Conservation (phyloP, 2,888 invertebrate species). For the Leptinotarsa tumamoca region DNA sequence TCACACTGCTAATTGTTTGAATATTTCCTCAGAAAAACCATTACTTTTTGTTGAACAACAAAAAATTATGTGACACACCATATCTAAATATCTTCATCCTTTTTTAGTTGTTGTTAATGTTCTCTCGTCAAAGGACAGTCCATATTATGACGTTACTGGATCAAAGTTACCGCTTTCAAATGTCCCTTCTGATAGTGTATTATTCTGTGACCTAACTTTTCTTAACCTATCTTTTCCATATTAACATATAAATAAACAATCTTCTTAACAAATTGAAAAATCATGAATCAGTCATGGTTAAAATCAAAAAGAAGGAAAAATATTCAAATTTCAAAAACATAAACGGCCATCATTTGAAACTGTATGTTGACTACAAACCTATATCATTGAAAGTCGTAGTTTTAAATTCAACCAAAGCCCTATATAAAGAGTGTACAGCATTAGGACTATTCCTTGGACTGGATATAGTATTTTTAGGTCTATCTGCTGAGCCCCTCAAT, state of each 20-base stretch:
- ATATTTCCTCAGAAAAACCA: too few species aligned
- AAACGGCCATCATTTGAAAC: conserved; percentile 33
- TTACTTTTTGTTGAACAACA: too few species aligned
- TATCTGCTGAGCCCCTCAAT: conserved; percentile 22
- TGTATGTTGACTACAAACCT: conserved; percentile 32
- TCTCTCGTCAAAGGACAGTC: too few species aligned
- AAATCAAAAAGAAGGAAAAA: conserved; percentile 35
- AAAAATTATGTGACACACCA: too few species aligned
- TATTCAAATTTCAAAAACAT: conserved; percentile 31
- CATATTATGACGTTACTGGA: too few species aligned
- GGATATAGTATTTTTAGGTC: conserved; percentile 19
- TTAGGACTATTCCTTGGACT: conserved; percentile 28
- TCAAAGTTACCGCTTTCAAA: too few species aligned
- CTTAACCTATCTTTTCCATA: neutral
- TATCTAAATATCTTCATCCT: too few species aligned
- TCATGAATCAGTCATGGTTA: conserved; percentile 41
- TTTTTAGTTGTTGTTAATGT: too few species aligned
- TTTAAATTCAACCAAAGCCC: conserved; percentile 21
- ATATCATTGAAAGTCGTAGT: conserved; percentile 28
- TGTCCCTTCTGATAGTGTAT: too few species aligned
- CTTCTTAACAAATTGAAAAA: conserved; percentile 26
- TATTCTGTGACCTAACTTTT: too few species aligned
- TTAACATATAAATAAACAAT: neutral
- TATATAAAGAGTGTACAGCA: conserved; percentile 30
- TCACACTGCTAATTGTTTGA: too few species aligned